Base-by-base conservation (phyloP, 2,113 vertebrate species). In the Chionis minor region DNA sequence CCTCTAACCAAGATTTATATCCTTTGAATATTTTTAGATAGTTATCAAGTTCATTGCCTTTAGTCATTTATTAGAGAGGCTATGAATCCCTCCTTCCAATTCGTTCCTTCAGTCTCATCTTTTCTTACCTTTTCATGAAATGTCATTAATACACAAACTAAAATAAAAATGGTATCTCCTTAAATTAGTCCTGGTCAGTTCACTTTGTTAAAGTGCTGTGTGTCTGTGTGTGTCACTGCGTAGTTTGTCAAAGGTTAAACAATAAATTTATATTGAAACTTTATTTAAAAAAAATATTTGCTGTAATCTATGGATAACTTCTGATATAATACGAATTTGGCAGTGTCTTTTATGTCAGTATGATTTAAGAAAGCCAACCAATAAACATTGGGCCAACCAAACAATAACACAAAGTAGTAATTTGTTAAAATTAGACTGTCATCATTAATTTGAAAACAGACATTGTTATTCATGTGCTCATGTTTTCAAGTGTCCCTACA, bases 21-120 rank as follows among this genome's bases (percentile, higher is more conserved):
- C 69, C 61, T 77, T 66, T 56, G 51, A 70, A 52, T 93, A 96
- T 87, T 91, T 96, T 81, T 87, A 87, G 79, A 42, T 86, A 81
- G 19, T 83, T 86, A 86, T 47, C 79, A 88, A 65, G 35, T 92
- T 81, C 3, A 0, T 59, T 83, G 81, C 89, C 73, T 84, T 89
- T 86, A 42, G 47, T 92, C 33, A 86, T 90, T 94, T 92, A 40
- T 54, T 90, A 74, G n/a, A 88, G 59, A 74, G 28, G 28, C 23
- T 93, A 14, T 59, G 32, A 90, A 81, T 67, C 55, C 55, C 33
- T 63, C 35, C 54, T 86, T 38, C 47, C 63, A 71, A 2, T 51
- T 80, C 10, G 66, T 65, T 88, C 67, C 58, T 88, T 70, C 49
- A 80, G 56, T 45, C 32, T 83, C 49, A 18, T 55, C 49, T 33